These are phyloP conservation scores for Euschistus heros DNA, from an alignment of 1,140 invertebrate species.

Conservation along the genomic window DNA sequence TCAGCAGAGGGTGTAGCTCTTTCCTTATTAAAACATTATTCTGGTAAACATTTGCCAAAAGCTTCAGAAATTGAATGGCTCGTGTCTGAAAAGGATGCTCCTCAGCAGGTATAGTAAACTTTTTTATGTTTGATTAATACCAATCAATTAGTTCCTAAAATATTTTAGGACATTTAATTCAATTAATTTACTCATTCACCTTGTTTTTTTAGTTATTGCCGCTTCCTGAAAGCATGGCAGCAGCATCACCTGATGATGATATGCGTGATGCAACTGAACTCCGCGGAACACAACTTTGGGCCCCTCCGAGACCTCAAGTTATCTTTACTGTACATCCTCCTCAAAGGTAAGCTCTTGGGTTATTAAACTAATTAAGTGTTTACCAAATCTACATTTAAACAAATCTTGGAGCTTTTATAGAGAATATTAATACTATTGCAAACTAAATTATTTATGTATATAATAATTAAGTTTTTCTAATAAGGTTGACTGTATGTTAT, in stretches of 20 bases:
- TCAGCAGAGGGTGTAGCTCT: conserved; percentile 72
- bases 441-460: no score
- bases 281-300: conserved; percentile 70
- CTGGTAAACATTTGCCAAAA: conserved; percentile 62
- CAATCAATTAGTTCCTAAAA: neutral
- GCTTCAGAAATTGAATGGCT: conserved; percentile 74
- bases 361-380: neutral
- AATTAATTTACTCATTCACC: neutral
- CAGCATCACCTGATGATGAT: conserved; percentile 47
- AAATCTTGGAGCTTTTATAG: no score
- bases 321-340: conserved; percentile 67
- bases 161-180: neutral
- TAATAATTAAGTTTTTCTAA: no score
- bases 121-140: neutral
- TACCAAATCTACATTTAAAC: no score
- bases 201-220: conserved; percentile 47
- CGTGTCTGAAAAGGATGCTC: conserved; percentile 66
- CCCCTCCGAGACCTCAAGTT: conserved; percentile 72
- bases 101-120: conserved; percentile 45
- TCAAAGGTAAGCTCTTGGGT: conserved; percentile 47
- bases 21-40: conserved; percentile 63
- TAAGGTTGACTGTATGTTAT: no score
- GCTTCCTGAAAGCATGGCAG: conserved; percentile 56
- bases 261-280: conserved; percentile 42
- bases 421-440: no score